These are phyloP conservation scores for Lasioglossum zephyrum DNA, from an alignment of 2,888 invertebrate genomes.

Conservation along the genomic window DNA sequence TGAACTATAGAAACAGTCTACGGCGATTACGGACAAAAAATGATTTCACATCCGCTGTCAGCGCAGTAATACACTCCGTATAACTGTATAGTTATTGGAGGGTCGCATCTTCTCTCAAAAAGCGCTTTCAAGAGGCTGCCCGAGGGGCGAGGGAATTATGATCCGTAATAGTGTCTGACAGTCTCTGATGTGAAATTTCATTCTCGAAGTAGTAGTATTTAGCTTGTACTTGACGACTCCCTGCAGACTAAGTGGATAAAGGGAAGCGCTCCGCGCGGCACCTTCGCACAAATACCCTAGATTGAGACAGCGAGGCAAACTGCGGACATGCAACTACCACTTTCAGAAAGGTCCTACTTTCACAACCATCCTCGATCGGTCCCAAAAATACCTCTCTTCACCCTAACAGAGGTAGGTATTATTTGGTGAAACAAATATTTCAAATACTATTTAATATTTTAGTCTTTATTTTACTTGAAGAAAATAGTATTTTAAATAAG, in stretches of 20 bases:
- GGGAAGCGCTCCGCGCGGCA: slow-evolving; percentile 9
- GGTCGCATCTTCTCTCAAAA: slow-evolving; percentile 2
- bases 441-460: no score
- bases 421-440: no score
- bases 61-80: not conserved
- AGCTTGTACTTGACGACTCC: slow-evolving; percentile 27
- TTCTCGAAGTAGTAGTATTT: slow-evolving; percentile 29
- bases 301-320: not conserved
- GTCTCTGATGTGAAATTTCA: slow-evolving; percentile 11
- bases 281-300: slow-evolving; percentile 16
- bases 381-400: not conserved
- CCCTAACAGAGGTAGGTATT: not conserved
- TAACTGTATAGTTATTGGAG: slow-evolving; percentile 1
- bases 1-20: not conserved
- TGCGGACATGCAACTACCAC: not conserved
- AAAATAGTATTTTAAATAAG: no score
- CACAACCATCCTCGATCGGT: not conserved
- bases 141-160: not conserved
- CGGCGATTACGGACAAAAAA: not conserved
- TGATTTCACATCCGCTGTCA: not conserved
- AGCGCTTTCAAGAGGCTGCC: slow-evolving; percentile 4
- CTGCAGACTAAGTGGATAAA: slow-evolving; percentile 20
- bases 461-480: no score
- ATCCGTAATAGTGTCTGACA: slow-evolving; percentile 9
- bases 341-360: not conserved